Evolutionary conservation across 30 jellyfish, hydroid and myxozoan genomes (phyloP), one percentile per base, ranked within the genome.

Genomic region (Euphysa ruthae): DNA sequence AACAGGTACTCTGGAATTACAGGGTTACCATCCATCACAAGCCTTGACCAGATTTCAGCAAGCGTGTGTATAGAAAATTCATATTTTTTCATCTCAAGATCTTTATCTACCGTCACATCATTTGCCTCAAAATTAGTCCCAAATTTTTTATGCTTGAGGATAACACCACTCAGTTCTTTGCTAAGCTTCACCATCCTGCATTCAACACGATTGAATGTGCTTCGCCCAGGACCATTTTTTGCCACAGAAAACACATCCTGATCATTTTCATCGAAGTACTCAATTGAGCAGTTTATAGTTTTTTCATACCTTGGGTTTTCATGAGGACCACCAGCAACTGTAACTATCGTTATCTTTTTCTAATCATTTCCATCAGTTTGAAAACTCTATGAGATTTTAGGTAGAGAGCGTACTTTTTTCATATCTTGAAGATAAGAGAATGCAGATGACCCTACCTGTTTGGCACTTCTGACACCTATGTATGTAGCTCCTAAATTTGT

Each of bases 151-250:
- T 28, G 72, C 35, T 21, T 19, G 72, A 58, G 72, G 56, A 58
- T 22, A 58, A 58, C 0, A 58, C 72, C 72, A 58, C 72, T 38
- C n/a, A n/a, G n/a, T n/a, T 38, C 52, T 38, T 38, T 38, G 52
- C 52, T 38, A n/a, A 58, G 72, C 19, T 58, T 58, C 72, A 28
- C n/a, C 82, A 51, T 55, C 16, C 74, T 19, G 58, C 86, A 42
- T 82, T 42, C 78, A n/a, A 62, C 63, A 42, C 44, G 58, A 73
- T 20, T 75, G 46, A 64, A 73, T 75, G n/a, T n/a, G n/a, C n/a
- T 73, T 69, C 82, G 58, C 44, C 84, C 83, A 35, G 86, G 84
- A 49, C 74, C 84, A 73, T 73, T 73, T 73, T 82, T 73, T 43
- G 86, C n/a, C n/a, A 73, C 80, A 62, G 61, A 73, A 64, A 49